Conservation (phyloP, 2,797 vertebrate species). For the Picus viridis region DNA sequence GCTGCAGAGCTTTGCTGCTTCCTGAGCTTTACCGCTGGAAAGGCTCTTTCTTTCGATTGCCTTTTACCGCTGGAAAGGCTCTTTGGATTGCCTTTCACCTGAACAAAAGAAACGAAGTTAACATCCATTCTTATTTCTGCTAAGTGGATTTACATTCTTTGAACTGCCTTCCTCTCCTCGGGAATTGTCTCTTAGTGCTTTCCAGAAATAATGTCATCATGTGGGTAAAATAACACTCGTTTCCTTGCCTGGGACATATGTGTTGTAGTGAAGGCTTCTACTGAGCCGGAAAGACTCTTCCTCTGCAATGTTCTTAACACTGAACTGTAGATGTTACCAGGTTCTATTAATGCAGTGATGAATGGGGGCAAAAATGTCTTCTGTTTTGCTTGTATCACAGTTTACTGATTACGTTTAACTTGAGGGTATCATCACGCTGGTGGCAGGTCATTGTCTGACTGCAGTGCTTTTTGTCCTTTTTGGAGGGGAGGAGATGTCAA, state of each 20-base stretch:
- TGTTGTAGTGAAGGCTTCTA: background rate
- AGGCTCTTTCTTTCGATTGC: background rate
- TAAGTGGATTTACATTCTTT: background rate
- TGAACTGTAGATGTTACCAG: background rate
- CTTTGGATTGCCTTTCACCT: background rate
- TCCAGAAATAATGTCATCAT: background rate
- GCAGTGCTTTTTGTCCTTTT: background rate
- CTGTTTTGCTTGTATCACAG: background rate
- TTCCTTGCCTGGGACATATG: background rate
- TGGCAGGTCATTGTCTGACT: background rate
- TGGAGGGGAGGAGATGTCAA: background rate
- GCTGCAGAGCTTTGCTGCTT: background rate
- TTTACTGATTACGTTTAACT: background rate
- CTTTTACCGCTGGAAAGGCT: background rate
- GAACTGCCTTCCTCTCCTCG: background rate
- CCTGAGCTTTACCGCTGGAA: background rate
- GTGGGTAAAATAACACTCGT: background rate
- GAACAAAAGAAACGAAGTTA: background rate
- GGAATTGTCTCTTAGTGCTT: background rate
- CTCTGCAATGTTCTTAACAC: background rate
- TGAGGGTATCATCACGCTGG: rapidly evolving
- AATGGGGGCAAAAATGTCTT: background rate
- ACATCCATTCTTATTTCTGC: background rate
- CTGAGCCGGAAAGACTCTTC: background rate
- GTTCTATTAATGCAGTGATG: background rate